These are phyloP conservation scores for Zoanthus solanderi DNA, from an alignment of 92 coral and sea anemone species.

Conservation along the genomic window DNA sequence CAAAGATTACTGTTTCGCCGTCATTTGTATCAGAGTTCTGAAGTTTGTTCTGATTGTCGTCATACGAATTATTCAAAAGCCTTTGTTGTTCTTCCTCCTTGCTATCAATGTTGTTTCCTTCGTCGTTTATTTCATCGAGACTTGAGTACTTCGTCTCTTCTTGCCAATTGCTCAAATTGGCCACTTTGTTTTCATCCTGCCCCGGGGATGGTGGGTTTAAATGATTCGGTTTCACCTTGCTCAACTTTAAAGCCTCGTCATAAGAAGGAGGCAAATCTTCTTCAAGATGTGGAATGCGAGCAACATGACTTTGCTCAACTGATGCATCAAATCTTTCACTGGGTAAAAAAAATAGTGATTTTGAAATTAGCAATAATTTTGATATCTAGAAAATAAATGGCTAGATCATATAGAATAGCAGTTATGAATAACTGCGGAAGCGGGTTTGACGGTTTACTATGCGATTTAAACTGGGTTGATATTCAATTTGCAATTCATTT, in stretches of 20 bases:
- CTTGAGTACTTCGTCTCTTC: background rate
- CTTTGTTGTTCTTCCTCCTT: background rate
- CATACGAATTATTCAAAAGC: background rate
- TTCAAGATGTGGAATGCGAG: background rate
- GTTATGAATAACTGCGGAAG: no score
- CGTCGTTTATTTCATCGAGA: background rate
- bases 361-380: background rate
- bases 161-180: background rate
- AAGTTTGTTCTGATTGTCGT: conserved; percentile 2
- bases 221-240: background rate
- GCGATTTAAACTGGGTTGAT: no score
- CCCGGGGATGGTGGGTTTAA: background rate
- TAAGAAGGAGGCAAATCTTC: conserved; percentile 22
- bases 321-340: background rate
- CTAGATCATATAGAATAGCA: no score
- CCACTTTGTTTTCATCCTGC: conserved; percentile 35
- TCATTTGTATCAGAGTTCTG: background rate
- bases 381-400: no score
- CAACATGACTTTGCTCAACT: background rate
- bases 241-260: conserved; percentile 30
- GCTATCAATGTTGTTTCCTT: background rate
- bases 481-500: no score
- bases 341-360: background rate
- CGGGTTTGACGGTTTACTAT: no score
- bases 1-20: background rate